Base-by-base conservation (phyloP, 2,113 vertebrate genomes). In the Dryoscopus gambensis region DNA sequence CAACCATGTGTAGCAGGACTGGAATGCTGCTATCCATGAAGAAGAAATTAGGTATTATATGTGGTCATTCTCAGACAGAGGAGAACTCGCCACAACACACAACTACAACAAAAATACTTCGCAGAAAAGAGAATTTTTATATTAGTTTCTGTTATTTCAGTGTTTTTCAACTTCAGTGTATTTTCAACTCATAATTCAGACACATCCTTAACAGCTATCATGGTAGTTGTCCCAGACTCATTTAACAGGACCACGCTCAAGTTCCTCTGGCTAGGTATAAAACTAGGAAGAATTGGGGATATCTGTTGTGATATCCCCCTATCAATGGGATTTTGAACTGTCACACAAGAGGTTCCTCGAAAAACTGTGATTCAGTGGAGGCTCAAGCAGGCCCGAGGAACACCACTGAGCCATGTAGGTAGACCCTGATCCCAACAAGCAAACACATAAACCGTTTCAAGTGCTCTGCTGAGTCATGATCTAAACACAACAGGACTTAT, bases 1-100 rank as follows among this genome's bases (percentile, higher is more conserved):
- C 0, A 18, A 42, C 22, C 2, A 6, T 0, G 2, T 10, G 17
- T 2, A 11, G 62, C 7, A 53, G 21, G 62, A 89, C 49, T 21
- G 16, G 19, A 3, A 4, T 15, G 9, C 40, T 60, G 11, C 40
- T 64, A 30, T 68, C 31, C 33, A 5, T 9, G 28, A 23, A 75
- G 52, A 73, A 83, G 20, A 44, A 50, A 50, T 18, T 4, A 2
- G 31, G 12, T 44, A 59, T 13, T 76, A 79, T 76, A 73, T 1
- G 10, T 44, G 28, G 19, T n/a, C 8, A 6, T 50, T 71, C n/a
- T 59, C 39, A 76, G 15, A 49, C 16, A 42, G 50, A 57, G 21
- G 11, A 84, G 39, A 64, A 64, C 24, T 39, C n/a, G 30, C 49
- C 33, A 73, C 18, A 55, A 57, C 28, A 49, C 31, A 39, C 25